Conservation (phyloP, 1,140 invertebrate species). For the Uloborus diversus region DNA sequence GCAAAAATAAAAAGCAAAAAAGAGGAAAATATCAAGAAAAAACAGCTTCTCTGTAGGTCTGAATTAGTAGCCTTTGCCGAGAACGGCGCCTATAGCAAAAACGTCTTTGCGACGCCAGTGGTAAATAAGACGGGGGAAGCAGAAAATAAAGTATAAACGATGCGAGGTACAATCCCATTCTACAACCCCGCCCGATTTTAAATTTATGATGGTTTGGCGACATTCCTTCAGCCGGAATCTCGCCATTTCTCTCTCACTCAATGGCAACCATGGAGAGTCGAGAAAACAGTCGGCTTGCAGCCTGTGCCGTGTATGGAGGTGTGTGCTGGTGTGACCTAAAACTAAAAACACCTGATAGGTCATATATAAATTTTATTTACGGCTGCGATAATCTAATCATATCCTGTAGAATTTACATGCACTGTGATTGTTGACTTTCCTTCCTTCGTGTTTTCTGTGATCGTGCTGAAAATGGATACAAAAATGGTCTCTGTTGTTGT, state of each 20-base stretch:
- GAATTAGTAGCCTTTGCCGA: conserved; percentile 4
- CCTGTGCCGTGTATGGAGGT: conserved; percentile 23
- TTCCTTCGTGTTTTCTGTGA: neutral
- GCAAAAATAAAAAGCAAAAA: neutral
- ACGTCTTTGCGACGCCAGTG: conserved; percentile 20
- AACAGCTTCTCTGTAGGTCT: conserved; percentile 15
- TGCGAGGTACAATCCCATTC: conserved; percentile 27
- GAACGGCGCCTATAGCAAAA: conserved; percentile 1
- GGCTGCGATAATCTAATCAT: neutral
- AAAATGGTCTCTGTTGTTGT: conserved; percentile 29
- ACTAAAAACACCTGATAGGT: conserved; percentile 17
- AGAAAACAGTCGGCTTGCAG: conserved; percentile 30
- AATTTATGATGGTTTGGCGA: conserved; percentile 54
- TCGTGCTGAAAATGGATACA: neutral
- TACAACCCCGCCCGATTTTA: conserved; percentile 32
- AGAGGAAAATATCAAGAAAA: neutral
- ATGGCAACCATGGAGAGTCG: conserved; percentile 22
- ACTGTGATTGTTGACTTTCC: neutral
- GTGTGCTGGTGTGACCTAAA: conserved; percentile 16
- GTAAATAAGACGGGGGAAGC: neutral
- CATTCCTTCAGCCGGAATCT: conserved; percentile 10
- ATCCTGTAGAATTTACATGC: conserved; percentile 1
- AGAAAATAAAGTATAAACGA: conserved; percentile 9
- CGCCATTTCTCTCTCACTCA: neutral
- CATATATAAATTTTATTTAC: conserved; percentile 10